A percentile compares a stretch with the other conserved stretches of the same genome.
Conservation (phyloP, 2,888 invertebrate species). For the Macrosiphum euphorbiae region DNA sequence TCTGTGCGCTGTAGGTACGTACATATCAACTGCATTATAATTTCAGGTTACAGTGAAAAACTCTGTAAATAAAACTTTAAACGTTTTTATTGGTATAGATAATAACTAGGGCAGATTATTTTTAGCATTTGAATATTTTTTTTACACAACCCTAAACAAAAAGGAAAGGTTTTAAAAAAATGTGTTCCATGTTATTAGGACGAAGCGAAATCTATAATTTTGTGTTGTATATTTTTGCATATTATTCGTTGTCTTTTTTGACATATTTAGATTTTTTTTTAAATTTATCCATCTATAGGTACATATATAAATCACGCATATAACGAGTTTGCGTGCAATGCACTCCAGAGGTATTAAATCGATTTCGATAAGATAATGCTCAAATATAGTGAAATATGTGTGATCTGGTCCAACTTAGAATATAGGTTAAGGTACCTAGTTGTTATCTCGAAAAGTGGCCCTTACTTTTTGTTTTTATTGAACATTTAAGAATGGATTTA, state of each 20-base stretch:
- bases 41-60: not conserved
- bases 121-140: not conserved
- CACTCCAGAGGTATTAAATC: no score
- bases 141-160: not conserved
- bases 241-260: not conserved
- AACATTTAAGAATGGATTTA: no score
- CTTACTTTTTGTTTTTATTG: no score
- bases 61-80: no score
- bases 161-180: not conserved
- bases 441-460: no score
- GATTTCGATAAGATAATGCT: no score
- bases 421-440: no score
- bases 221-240: not conserved
- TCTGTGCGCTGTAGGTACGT: not conserved
- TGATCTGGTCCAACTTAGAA: no score
- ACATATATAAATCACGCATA: no score
- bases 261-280: not conserved
- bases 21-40: not conserved
- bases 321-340: no score
- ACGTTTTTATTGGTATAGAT: not conserved
- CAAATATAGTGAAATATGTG: no score
- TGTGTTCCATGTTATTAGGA: not conserved
- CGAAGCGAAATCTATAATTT: not conserved
- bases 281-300: no score
- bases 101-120: not conserved